Evolutionary conservation across 2,888 invertebrate species (phyloP), one percentile per base, ranked within the genome.

Genomic region (Homarus gammarus): DNA sequence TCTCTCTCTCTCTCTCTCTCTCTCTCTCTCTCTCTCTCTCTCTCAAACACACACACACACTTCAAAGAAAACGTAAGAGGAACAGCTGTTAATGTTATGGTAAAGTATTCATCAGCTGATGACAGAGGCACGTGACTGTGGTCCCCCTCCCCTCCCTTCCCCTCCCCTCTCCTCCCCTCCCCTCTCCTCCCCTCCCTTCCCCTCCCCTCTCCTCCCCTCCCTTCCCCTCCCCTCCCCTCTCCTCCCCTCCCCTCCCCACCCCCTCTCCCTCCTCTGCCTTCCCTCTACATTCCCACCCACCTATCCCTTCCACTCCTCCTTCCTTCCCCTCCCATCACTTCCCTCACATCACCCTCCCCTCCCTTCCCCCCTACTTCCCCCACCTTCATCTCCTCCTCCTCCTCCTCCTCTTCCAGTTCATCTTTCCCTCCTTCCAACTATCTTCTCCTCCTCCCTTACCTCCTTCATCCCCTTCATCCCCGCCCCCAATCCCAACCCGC

Each of bases 1-100:
- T 68, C 68, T 27, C 68, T 68, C 68, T 31, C n/a, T 68, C 68
- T 68, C 68, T n/a, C n/a, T n/a, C n/a, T n/a, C n/a, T 40, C 40
- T 18, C 5, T 40, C 70, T 10, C 12, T 49, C 31, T 70, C 70
- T 36, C 70, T 33, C 3, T 31, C 64, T 31, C 70, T 70, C n/a
- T n/a, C 5, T 40, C 15, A 15, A 38, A 73, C 73, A 73, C 73
- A 2, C 73, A n/a, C 73, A n/a, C 2, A 36, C 15, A 40, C 38
- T 38, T 36, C 38, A 18, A 22, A 38, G 22, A 73, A 40, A 73
- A 15, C 38, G 73, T 12, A 31, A 27, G 73, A 75, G 31, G 44
- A 75, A 10, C n/a, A 18, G 40, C 38, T 18, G 27, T 75, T 75
- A 12, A n/a, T 44, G 44, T 8, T 75, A 75, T 44, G 75, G 75